Conservation (phyloP, 2,888 invertebrate genomes). For the Hoplodrina blanda region DNA sequence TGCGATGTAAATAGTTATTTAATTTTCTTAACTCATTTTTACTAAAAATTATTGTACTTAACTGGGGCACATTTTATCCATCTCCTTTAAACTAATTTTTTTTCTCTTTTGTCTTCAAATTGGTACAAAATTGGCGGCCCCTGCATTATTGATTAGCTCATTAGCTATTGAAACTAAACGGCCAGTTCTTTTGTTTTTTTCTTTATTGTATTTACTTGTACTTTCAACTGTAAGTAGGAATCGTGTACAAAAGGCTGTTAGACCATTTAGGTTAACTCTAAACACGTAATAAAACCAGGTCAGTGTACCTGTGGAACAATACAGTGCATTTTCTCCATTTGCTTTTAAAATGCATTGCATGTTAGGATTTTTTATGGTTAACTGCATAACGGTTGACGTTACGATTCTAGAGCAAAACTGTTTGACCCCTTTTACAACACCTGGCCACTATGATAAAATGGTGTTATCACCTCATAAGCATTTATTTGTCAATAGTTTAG, state of each 20-base stretch:
- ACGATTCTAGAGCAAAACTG: slow-evolving; percentile 1
- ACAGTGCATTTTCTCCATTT: slow-evolving; percentile 52
- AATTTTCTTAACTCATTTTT: no score
- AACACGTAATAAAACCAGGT: slow-evolving; percentile 58
- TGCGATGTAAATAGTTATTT: no score
- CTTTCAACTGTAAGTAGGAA: not conserved
- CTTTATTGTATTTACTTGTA: not conserved
- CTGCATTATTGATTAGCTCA: not conserved
- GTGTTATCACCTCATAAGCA: not conserved
- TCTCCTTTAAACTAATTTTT: not conserved
- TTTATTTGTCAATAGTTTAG: no score
- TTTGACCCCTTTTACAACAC: slow-evolving; percentile 14
- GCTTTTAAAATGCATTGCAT: slow-evolving; percentile 53
- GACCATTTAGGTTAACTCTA: slow-evolving; percentile 52
- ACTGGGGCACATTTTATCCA: no score
- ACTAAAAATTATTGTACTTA: no score
- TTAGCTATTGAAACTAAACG: not conserved
- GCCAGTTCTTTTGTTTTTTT: not conserved
- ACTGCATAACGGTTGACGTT: slow-evolving; percentile 39
- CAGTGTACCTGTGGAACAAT: slow-evolving; percentile 55
- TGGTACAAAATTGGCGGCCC: not conserved
- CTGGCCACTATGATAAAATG: not conserved
- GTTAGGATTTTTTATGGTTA: slow-evolving; percentile 57
- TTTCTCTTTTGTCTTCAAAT: not conserved
- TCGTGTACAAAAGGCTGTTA: slow-evolving; percentile 17